These are phyloP conservation scores for Amphilophus citrinellus DNA, from an alignment of 2,113 vertebrate genomes.

Conservation along the genomic window DNA sequence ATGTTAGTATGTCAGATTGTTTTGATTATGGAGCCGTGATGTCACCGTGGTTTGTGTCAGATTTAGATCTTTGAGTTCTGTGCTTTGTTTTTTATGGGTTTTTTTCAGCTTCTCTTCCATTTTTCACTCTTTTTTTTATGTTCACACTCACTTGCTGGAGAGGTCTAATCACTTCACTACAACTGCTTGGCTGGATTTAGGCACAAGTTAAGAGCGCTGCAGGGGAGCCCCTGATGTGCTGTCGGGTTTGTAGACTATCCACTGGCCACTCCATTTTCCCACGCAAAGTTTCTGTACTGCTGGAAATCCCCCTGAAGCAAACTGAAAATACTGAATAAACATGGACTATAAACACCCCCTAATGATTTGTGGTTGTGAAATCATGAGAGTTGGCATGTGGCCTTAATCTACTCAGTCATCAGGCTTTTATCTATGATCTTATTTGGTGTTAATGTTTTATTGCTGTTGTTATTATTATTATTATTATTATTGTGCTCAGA, in stretches of 20 bases:
- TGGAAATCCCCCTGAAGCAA: not conserved
- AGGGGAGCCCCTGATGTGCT: not conserved
- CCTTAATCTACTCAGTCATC: too few relatives aligned
- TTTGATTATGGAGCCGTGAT: not conserved
- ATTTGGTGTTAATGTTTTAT: not conserved
- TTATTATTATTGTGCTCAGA: not conserved
- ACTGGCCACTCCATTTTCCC: not conserved
- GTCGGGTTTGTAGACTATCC: fast-evolving
- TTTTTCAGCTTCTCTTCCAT: too few relatives aligned
- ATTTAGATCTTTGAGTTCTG: not conserved
- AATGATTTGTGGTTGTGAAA: not conserved
- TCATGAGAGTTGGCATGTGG: too few relatives aligned
- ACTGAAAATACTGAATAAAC: not conserved
- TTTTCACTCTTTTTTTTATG: not conserved
- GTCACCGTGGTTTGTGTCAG: not conserved
- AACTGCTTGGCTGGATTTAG: not conserved
- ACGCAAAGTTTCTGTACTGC: not conserved
- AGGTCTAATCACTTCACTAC: not conserved
- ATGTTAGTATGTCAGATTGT: not conserved
- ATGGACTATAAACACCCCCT: not conserved
- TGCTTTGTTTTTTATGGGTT: not conserved
- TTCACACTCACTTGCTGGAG: not conserved
- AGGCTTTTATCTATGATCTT: too few relatives aligned
- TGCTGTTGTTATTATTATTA: fast-evolving
- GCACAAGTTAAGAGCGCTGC: not conserved